A percentile compares a stretch with the other conserved stretches of the same genome.
These are phyloP conservation scores for Phytoseiulus persimilis DNA, from an alignment of 2,888 invertebrate genomes.

Conservation along the genomic window DNA sequence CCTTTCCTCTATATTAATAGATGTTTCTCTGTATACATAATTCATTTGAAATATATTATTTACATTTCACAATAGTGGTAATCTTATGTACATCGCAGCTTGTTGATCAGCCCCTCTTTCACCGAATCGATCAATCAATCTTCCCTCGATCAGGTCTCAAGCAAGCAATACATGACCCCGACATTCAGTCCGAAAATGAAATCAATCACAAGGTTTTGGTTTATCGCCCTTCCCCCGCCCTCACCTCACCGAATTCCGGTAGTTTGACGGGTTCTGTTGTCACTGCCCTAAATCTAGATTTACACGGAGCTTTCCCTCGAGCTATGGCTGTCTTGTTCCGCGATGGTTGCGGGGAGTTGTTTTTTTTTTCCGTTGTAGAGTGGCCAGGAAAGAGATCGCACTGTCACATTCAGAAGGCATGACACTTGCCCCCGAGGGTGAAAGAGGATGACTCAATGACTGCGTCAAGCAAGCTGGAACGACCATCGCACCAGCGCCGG, in stretches of 20 bases:
- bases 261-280: background rate
- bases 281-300: background rate
- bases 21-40: background rate
- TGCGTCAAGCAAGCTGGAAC: background rate
- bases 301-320: background rate
- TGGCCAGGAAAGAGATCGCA: background rate
- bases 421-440: constrained; percentile 5
- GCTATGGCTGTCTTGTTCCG: background rate
- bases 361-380: background rate
- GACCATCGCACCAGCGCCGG: background rate
- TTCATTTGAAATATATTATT: background rate
- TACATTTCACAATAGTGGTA: constrained; percentile 5
- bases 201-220: background rate
- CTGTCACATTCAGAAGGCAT: constrained; percentile 5
- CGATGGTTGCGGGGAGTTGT: background rate
- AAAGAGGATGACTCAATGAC: background rate
- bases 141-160: background rate
- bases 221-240: too few relatives aligned
- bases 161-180: background rate
- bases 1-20: background rate
- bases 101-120: background rate
- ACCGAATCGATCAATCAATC: background rate
- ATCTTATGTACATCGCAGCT: background rate
- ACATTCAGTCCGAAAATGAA: background rate
- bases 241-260: background rate